phyloP scores from a whole-genome alignment of 2,113 vertebrate genomes.

The Rhegmatorhina hoffmannsi region DNA sequence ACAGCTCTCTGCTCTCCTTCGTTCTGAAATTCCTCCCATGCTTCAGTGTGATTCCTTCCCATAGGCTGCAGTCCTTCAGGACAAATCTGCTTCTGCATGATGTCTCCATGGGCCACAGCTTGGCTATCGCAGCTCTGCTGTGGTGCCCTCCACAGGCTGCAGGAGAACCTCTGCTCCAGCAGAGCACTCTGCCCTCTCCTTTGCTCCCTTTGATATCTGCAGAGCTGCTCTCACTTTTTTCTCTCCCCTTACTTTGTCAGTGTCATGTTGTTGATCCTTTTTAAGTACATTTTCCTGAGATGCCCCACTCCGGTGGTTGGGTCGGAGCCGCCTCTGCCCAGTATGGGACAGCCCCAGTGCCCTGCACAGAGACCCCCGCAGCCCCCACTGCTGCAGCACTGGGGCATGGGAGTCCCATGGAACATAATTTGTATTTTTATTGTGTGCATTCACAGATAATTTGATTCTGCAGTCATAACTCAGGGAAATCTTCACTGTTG shows the following conservation, averaged over 20 bases:
- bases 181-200: not conserved
- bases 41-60: not conserved
- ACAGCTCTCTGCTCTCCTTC: not conserved
- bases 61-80: not conserved
- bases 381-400: accelerated
- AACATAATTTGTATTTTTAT: not conserved
- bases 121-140: not conserved
- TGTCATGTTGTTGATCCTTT: not conserved
- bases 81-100: not conserved
- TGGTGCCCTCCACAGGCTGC: not conserved
- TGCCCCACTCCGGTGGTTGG: accelerated
- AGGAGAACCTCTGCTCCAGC: not conserved
- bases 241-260: not conserved
- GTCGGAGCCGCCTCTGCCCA: accelerated
- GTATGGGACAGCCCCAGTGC: not conserved
- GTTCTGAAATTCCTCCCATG: not conserved
- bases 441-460: not conserved
- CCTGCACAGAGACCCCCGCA: accelerated
- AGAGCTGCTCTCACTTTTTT: not conserved
- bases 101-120: not conserved
- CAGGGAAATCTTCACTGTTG: not conserved
- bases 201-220: not conserved
- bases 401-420: not conserved
- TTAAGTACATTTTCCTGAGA: accelerated
- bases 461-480: not conserved